phyloP scores from a whole-genome alignment of 2,888 invertebrate genomes.

The Rapana venosa region DNA sequence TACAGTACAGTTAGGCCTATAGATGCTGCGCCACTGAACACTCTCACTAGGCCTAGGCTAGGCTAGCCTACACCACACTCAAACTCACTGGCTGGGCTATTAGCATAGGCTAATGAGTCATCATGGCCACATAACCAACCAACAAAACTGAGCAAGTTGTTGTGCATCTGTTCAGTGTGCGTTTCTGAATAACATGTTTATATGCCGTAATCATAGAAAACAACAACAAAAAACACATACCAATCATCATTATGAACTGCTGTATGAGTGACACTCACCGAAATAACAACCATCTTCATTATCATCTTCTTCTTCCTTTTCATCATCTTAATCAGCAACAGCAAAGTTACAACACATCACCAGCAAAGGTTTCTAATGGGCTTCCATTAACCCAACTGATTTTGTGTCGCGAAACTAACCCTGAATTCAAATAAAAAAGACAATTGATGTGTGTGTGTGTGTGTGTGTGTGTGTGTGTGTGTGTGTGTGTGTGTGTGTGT shows the following conservation, averaged over 20 bases:
- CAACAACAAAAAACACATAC: too few species aligned
- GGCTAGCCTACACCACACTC: too few species aligned
- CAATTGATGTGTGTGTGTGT: background rate
- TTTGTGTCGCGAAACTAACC: too few species aligned
- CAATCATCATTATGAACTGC: background rate
- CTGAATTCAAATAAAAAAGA: background rate
- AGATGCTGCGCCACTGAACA: too few species aligned
- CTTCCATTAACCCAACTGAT: too few species aligned
- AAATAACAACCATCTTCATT: background rate
- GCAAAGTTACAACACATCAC: background rate
- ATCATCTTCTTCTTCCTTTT: background rate
- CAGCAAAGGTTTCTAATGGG: background rate
- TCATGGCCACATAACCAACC: too few species aligned
- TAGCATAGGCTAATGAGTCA: too few species aligned
- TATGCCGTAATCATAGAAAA: background rate
- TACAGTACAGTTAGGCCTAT: too few species aligned
- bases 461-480: too few species aligned
- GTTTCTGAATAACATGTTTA: background rate
- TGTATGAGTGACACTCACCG: background rate
- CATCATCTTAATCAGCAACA: background rate
- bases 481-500: too few species aligned
- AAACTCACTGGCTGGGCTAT: too few species aligned
- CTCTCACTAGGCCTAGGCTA: too few species aligned
- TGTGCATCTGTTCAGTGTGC: background rate
- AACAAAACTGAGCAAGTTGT: background rate